These are phyloP conservation scores for Characodon lateralis DNA, from an alignment of 2,797 vertebrate species.

Conservation along the genomic window DNA sequence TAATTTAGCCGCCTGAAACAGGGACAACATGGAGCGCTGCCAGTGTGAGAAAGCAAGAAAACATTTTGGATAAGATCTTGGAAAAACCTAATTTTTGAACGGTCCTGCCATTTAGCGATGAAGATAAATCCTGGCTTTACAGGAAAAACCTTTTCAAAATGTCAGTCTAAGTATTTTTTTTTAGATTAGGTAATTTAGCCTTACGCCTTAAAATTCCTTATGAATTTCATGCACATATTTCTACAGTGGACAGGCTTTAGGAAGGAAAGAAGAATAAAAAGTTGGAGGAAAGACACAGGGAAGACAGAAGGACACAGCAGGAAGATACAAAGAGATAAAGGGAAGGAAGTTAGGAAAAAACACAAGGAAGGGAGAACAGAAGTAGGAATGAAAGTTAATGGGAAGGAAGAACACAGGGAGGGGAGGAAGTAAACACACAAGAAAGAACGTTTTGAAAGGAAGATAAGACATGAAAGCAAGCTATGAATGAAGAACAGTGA, in stretches of 20 bases:
- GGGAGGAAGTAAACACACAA: not conserved
- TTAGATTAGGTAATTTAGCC: slow-evolving; percentile 42
- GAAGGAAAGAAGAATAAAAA: too few relatives aligned
- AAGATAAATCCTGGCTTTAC: slow-evolving; percentile 57
- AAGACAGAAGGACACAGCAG: too few relatives aligned
- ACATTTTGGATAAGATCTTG: slow-evolving; percentile 48
- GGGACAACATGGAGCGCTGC: slow-evolving; percentile 51
- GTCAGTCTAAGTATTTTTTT: slow-evolving; percentile 39
- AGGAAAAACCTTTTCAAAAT: slow-evolving; percentile 51
- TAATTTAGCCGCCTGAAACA: slow-evolving; percentile 62
- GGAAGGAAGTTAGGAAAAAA: too few relatives aligned
- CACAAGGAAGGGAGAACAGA: too few relatives aligned
- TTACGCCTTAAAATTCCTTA: not conserved
- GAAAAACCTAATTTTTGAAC: slow-evolving; percentile 56
- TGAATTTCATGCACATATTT: slow-evolving; percentile 1
- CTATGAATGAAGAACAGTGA: not conserved
- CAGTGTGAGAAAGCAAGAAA: slow-evolving; percentile 48
- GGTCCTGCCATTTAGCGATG: slow-evolving; percentile 44
- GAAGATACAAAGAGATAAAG: too few relatives aligned
- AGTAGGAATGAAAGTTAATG: too few relatives aligned
- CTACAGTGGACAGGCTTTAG: too few relatives aligned
- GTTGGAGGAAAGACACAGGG: too few relatives aligned
- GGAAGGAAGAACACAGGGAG: not conserved
- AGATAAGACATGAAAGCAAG: not conserved
- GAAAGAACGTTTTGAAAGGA: not conserved